Base-by-base conservation (phyloP, 2,888 invertebrate species). In the Platycheirus albimanus region DNA sequence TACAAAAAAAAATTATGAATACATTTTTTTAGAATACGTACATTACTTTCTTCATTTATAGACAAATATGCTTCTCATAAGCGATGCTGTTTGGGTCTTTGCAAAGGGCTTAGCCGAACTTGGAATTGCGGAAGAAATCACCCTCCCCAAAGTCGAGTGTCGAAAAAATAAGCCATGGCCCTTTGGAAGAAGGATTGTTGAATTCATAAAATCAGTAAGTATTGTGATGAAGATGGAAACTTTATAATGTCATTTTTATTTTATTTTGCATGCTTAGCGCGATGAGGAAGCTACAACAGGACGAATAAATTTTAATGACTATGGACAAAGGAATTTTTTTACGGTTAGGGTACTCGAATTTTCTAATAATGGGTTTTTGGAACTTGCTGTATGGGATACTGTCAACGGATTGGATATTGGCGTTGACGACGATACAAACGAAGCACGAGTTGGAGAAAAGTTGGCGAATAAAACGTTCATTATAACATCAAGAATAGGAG, bases 401-500 rank as follows among this genome's bases (percentile, higher is more conserved):
- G 88, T 90, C 0, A 89, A 89, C 58, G 89, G 90, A 0, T 72
- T 90, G 33, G 87, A 89, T 90, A 49, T 91, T 91, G 87, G 95
- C 93, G 87, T 92, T 91, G 88, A 88, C 54, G 81, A 91, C 93
- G 80, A 93, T 93, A 89, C 92, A 93, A 88, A 92, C 93, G 89
- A 94, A 93, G 91, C 89, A 75, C 87, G 90, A 70, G 88, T 90
- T 1, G 89, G 88, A 15, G 88, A 90, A 70, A 89, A 89, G 61
- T 64, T 91, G 1, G 92, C 93, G 84, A 95, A 95, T 88, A 94
- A 94, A 91, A 94, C 94, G 0, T 93, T 95, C 79, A 92, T 92
- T 86, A 92, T 96, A 5, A 94, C 95, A 3, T 94, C 94, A 11
- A 93, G 95, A 74, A 89, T 95, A 86, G 96, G 95, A 2, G 93